phyloP scores from a whole-genome alignment of 2,888 invertebrate genomes.

The Agonopterix alstromeriana region DNA sequence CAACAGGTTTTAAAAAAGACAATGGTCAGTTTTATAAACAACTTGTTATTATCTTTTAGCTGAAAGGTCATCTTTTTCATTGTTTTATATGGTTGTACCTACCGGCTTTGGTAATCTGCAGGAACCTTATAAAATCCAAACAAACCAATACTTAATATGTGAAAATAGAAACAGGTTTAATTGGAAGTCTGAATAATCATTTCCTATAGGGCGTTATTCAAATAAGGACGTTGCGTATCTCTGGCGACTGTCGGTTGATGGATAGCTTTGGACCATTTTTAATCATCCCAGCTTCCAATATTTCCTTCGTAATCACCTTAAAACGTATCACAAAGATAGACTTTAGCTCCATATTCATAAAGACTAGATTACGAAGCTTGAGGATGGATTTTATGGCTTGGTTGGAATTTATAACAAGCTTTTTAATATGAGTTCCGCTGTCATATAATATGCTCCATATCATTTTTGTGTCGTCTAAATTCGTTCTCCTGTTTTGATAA shows the following conservation, averaged over 20 bases:
- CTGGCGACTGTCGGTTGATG: conserved; percentile 60
- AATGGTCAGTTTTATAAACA: too few relatives aligned
- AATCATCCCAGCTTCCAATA: conserved; percentile 39
- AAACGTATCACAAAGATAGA: background rate
- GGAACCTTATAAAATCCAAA: too few relatives aligned
- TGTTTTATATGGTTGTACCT: too few relatives aligned
- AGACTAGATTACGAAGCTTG: background rate
- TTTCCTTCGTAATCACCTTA: background rate
- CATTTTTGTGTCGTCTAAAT: conserved; percentile 18
- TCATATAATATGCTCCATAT: conserved; percentile 33
- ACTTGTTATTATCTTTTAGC: too few relatives aligned
- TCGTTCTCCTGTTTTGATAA: conserved; percentile 8
- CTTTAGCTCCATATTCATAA: background rate
- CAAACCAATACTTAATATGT: too few relatives aligned
- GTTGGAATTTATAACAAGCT: conserved; percentile 9
- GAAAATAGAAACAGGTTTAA: too few relatives aligned
- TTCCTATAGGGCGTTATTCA: conserved; percentile 45
- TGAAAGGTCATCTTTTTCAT: too few relatives aligned
- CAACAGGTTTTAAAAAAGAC: too few relatives aligned
- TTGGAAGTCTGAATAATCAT: too few relatives aligned
- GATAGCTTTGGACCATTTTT: conserved; percentile 64
- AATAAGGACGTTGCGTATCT: conserved; percentile 57
- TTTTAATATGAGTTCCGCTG: conserved; percentile 38
- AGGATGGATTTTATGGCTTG: background rate
- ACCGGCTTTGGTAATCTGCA: too few relatives aligned